phyloP scores from a whole-genome alignment of 2,888 invertebrate species.

The Unio delphinus region DNA sequence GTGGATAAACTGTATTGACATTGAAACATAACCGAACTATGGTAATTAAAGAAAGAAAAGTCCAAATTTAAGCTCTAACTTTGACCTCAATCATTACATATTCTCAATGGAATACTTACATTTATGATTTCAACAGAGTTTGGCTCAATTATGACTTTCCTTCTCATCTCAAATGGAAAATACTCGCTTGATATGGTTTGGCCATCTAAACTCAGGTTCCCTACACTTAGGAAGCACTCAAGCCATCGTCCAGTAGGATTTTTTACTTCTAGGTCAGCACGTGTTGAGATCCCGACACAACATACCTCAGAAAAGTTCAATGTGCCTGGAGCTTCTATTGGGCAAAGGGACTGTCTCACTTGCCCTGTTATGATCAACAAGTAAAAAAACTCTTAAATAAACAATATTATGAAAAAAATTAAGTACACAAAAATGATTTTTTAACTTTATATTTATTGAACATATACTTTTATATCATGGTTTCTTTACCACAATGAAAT shows the following conservation, averaged over 20 bases:
- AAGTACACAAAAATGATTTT: no score
- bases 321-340: conserved; percentile 48
- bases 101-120: conserved; percentile 29
- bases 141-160: conserved; percentile 55
- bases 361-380: neutral
- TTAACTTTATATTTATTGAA: no score
- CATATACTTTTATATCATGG: no score
- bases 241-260: conserved; percentile 58
- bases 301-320: conserved; percentile 53
- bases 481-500: no score
- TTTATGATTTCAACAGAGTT: conserved; percentile 47
- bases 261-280: conserved; percentile 42
- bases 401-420: no score
- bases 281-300: conserved; percentile 58
- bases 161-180: conserved; percentile 55
- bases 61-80: no score
- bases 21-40: no score
- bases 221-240: conserved; percentile 47
- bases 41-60: no score
- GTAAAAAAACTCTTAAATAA: no score
- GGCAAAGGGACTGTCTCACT: conserved; percentile 21
- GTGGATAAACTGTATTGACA: no score
- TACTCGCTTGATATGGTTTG: conserved; percentile 5
- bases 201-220: conserved; percentile 27
- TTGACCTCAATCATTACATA: no score